A percentile compares a stretch with the other conserved stretches of the same genome.
Evolutionary conservation across 2,113 vertebrate species (phyloP).

Genomic region (Podarcis raffonei): DNA sequence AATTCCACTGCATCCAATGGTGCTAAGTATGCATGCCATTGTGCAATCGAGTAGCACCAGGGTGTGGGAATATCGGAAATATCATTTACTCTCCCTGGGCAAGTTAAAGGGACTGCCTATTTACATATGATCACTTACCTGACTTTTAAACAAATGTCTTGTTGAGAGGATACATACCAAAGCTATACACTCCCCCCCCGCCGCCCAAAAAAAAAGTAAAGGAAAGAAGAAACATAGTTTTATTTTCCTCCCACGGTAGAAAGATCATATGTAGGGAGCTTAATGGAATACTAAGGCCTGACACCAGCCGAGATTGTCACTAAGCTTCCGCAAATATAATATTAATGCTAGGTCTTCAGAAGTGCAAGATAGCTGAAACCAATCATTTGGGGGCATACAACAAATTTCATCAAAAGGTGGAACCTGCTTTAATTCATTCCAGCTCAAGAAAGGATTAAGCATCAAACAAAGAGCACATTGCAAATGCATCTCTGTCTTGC

Average conservation of each 20-base stretch:
- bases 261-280: not conserved
- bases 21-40: not conserved
- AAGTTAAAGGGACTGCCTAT: not conserved
- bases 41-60: too few species aligned
- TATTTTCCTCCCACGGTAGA: not conserved
- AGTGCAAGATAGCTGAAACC: not conserved
- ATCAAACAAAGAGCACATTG: conserved; percentile 20
- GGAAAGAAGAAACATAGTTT: not conserved
- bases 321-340: conserved; percentile 1
- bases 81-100: not conserved
- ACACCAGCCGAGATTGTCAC: not conserved
- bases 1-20: not conserved
- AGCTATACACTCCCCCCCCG: too few species aligned
- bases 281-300: not conserved
- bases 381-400: not conserved
- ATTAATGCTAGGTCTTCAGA: conserved; percentile 10
- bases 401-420: conserved; percentile 1
- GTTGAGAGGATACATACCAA: not conserved
- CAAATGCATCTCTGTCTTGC: not conserved
- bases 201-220: not conserved
- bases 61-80: not conserved
- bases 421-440: conserved; percentile 9
- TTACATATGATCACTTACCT: too few species aligned
- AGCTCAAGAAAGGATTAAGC: conserved; percentile 9
- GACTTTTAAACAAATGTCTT: not conserved